Percentiles rank a stretch among this genome's conserved stretches.
phyloP scores from a whole-genome alignment of 2,797 vertebrate genomes.

The Calcarius lapponicus region DNA sequence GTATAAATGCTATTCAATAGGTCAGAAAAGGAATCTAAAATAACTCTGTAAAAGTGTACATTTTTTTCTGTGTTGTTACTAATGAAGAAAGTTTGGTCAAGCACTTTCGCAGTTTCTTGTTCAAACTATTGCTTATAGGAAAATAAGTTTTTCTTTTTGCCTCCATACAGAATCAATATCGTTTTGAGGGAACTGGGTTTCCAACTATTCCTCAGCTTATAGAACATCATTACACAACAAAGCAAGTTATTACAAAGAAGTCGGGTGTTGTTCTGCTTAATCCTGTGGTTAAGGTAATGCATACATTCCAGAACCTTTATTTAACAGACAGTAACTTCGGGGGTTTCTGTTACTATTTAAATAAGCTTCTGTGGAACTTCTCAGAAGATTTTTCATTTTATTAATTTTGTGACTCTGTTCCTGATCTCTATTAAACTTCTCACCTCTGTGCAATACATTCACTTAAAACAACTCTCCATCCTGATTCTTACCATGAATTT shows the following conservation, averaged over 20 bases:
- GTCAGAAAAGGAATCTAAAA: neutral
- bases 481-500: neutral
- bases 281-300: slow-evolving; percentile 89
- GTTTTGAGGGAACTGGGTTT: slow-evolving; percentile 96
- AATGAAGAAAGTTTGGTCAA: neutral
- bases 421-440: neutral
- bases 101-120: neutral
- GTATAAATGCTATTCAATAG: neutral
- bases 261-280: slow-evolving; percentile 92
- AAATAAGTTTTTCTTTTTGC: slow-evolving; percentile 15
- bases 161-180: slow-evolving; percentile 85
- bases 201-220: slow-evolving; percentile 95
- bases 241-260: slow-evolving; percentile 98
- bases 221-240: slow-evolving; percentile 92
- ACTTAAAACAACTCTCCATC: neutral
- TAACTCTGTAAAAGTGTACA: neutral
- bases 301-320: neutral
- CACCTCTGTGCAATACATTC: neutral
- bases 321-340: neutral
- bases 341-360: neutral
- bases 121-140: neutral
- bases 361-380: neutral
- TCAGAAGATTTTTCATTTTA: neutral
- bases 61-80: neutral
- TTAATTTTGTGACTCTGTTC: neutral